A percentile compares a stretch with the other conserved stretches of the same genome.
phyloP scores from a whole-genome alignment of 2,113 vertebrate genomes.

The Excalfactoria chinensis region DNA sequence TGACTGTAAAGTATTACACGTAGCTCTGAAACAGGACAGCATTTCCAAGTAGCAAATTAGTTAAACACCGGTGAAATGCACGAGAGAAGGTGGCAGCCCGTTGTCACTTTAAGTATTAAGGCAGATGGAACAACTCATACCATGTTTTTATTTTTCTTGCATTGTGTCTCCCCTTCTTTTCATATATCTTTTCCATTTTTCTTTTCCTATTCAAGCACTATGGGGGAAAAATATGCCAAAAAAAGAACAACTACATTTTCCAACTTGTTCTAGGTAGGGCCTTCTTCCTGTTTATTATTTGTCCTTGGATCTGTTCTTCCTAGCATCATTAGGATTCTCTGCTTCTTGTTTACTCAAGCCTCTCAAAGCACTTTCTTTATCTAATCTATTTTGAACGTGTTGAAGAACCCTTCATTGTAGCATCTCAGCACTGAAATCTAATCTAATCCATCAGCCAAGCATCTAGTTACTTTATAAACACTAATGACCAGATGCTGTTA shows the following conservation, averaged over 20 bases:
- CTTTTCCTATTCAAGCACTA: not conserved
- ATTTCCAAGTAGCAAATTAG: not conserved
- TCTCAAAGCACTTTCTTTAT: constrained; percentile 47
- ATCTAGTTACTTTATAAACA: constrained; percentile 9
- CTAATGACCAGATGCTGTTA: not conserved
- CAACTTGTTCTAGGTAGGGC: not conserved
- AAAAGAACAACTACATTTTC: not conserved
- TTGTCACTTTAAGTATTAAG: not conserved
- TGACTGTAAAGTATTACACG: not conserved
- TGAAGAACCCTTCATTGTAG: constrained; percentile 40
- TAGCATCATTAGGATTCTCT: constrained; percentile 29
- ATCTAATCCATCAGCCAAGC: constrained; percentile 48
- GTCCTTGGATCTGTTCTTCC: not conserved
- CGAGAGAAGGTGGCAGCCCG: not conserved
- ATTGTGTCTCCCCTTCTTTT: not conserved
- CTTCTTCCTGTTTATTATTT: not conserved
- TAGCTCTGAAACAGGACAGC: not conserved
- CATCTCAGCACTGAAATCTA: constrained; percentile 35
- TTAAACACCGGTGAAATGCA: not conserved
- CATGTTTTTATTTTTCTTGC: not conserved
- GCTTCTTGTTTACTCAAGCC: constrained; percentile 6
- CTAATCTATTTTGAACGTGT: constrained; percentile 7
- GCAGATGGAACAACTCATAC: not conserved
- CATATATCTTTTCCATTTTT: not conserved
- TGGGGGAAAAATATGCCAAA: not conserved